Conservation (phyloP, 2,113 vertebrate species). For the Cnemophilus loriae region DNA sequence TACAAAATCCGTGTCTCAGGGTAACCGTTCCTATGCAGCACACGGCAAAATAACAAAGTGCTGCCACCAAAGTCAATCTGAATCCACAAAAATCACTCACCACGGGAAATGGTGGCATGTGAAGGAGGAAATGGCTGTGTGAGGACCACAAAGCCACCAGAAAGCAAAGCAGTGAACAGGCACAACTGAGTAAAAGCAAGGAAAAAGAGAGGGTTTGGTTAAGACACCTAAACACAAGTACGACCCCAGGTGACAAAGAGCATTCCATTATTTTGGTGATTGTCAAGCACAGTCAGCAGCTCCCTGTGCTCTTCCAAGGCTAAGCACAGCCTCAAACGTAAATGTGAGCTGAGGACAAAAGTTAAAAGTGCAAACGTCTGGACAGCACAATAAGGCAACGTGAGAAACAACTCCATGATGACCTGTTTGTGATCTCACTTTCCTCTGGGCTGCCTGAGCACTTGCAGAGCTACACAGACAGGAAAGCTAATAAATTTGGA, state of each 20-base stretch:
- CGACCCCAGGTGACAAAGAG: background rate
- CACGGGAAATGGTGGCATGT: background rate
- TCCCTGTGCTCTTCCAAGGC: background rate
- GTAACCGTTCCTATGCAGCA: constrained; percentile 45
- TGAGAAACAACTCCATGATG: background rate
- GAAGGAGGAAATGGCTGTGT: background rate
- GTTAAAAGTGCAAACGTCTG: background rate
- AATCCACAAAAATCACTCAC: constrained; percentile 32
- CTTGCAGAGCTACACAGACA: background rate
- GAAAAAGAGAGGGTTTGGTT: background rate
- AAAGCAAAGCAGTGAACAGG: background rate
- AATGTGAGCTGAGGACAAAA: background rate
- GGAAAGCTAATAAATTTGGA: background rate
- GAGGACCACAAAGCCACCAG: background rate
- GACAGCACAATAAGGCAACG: background rate
- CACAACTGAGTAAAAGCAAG: background rate
- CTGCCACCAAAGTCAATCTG: constrained; percentile 37
- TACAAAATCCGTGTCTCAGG: constrained; percentile 57
- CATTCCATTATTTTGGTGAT: background rate
- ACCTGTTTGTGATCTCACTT: background rate
- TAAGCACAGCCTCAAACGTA: background rate
- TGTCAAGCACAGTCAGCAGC: background rate
- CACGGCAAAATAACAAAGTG: background rate
- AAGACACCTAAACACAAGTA: background rate
- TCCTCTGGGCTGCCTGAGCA: background rate